Conservation (phyloP, 2,113 vertebrate species). For the Macrotus californicus region DNA sequence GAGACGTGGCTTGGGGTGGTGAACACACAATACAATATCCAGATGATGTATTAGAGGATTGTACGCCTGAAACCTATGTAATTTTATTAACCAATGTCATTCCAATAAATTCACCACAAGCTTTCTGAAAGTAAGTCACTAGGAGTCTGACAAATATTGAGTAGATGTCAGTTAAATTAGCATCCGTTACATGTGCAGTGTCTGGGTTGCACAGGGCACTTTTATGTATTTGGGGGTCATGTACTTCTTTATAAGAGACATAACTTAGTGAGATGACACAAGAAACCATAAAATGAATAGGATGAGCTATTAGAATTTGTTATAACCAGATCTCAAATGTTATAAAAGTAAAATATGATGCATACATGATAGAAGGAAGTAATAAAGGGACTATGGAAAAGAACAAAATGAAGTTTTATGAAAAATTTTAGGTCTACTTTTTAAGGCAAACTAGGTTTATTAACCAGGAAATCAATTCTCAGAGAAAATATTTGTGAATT, state of each 20-base stretch:
- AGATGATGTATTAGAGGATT: background rate
- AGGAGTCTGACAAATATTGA: background rate
- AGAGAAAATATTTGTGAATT: background rate
- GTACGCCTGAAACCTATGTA: background rate
- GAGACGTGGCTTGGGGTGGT: background rate
- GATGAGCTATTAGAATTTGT: constrained; percentile 8
- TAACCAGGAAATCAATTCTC: background rate
- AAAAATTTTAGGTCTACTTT: background rate
- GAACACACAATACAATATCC: background rate
- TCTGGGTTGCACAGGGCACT: background rate
- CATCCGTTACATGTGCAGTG: background rate
- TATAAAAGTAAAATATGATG: constrained; percentile 10
- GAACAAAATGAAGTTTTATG: background rate
- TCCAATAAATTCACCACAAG: background rate
- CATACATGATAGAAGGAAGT: background rate
- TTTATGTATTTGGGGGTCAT: background rate
- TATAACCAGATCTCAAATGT: constrained; percentile 10
- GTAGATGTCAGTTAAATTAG: background rate
- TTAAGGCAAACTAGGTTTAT: background rate
- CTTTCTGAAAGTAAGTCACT: background rate
- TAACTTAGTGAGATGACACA: constrained; percentile 38
- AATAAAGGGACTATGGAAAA: background rate
- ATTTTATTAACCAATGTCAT: background rate
- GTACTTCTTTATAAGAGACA: background rate
- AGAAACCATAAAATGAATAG: background rate